Conservation (phyloP, 2,113 vertebrate species). For the Raphicerus campestris region DNA sequence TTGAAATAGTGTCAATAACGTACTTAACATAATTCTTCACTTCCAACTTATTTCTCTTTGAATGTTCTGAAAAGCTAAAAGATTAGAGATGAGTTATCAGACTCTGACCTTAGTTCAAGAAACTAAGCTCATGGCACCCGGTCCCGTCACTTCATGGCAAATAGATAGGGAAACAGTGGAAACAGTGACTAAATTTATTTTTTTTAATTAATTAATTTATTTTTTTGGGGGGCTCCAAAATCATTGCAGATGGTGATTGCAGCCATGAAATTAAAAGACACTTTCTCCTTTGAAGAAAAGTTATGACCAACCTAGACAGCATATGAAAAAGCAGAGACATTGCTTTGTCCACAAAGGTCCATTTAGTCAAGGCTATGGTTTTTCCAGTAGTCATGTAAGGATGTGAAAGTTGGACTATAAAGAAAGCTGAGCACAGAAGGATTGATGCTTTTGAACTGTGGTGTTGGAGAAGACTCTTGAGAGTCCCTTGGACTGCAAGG, state of each 20-base stretch:
- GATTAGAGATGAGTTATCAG: neutral
- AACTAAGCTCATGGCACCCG: neutral
- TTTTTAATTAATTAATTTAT: no score
- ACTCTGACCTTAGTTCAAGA: neutral
- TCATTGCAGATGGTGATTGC: neutral
- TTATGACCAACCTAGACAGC: neutral
- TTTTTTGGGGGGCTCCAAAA: neutral
- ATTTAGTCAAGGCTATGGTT: neutral
- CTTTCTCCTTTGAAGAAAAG: neutral
- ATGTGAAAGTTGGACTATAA: neutral
- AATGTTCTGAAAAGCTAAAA: neutral
- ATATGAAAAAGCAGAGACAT: neutral
- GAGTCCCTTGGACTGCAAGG: neutral
- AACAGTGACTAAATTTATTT: neutral
- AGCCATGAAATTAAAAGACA: neutral
- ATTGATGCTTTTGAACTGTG: neutral
- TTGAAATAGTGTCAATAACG: neutral
- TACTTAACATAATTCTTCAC: neutral
- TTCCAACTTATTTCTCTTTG: neutral
- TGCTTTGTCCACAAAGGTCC: neutral
- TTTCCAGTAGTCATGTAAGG: neutral
- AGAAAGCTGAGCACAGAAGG: rapidly evolving
- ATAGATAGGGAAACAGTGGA: neutral
- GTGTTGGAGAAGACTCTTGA: neutral
- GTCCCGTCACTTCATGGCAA: neutral